Percentiles rank a stretch among this genome's conserved stretches.
These are phyloP conservation scores for Meandrusa payeni DNA, from an alignment of 2,888 invertebrate genomes.

Conservation along the genomic window DNA sequence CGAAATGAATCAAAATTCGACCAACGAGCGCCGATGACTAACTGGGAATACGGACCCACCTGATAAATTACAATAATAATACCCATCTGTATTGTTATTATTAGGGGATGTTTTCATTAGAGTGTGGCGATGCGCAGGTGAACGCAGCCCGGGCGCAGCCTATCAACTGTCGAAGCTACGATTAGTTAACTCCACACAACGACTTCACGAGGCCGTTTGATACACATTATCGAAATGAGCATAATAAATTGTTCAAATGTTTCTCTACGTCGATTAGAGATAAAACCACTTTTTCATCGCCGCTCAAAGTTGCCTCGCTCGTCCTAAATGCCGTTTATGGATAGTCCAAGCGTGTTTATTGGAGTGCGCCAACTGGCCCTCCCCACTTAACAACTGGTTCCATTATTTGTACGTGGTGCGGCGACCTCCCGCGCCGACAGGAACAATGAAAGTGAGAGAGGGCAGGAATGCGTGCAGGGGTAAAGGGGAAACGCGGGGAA, in stretches of 20 bases:
- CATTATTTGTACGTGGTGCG: slow-evolving; percentile 62
- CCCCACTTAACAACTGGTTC: slow-evolving; percentile 63
- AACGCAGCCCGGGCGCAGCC: not conserved
- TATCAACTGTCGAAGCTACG: slow-evolving; percentile 11
- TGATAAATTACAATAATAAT: slow-evolving; percentile 72
- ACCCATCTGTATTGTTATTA: slow-evolving; percentile 61
- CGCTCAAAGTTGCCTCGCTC: slow-evolving; percentile 36
- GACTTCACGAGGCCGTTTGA: slow-evolving; percentile 18
- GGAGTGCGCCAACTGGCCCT: slow-evolving; percentile 58
- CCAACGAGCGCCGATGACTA: slow-evolving; percentile 48
- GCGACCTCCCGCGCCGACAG: slow-evolving; percentile 77
- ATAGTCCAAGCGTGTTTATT: slow-evolving; percentile 64
- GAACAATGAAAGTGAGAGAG: slow-evolving; percentile 80
- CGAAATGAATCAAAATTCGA: slow-evolving; percentile 76
- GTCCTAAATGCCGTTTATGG: slow-evolving; percentile 65
- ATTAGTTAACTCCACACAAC: slow-evolving; percentile 7
- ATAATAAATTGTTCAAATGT: slow-evolving; percentile 31
- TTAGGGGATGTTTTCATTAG: slow-evolving; percentile 73
- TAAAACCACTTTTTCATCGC: slow-evolving; percentile 32
- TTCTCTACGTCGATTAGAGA: slow-evolving; percentile 26
- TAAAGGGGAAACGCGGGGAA: slow-evolving; percentile 43
- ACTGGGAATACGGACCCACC: slow-evolving; percentile 40
- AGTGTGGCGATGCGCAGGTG: slow-evolving; percentile 54
- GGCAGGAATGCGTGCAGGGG: slow-evolving; percentile 69
- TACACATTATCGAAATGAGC: slow-evolving; percentile 29